phyloP scores from a whole-genome alignment of 2,113 vertebrate genomes.

The Microcebus tavaratra region DNA sequence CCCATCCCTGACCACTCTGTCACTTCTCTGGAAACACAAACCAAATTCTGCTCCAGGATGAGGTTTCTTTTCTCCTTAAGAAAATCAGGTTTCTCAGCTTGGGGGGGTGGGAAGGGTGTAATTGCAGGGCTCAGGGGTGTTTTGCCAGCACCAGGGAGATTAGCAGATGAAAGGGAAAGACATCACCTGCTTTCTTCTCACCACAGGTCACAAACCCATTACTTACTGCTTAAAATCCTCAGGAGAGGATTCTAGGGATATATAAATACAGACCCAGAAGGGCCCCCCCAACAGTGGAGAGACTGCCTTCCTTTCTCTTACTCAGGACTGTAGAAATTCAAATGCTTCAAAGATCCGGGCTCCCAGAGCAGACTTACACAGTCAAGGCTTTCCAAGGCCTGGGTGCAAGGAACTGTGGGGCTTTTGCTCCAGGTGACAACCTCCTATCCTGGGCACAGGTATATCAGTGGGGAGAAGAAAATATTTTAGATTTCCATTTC shows the following conservation, averaged over 20 bases:
- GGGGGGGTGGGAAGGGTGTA: background rate
- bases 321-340: background rate
- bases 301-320: background rate
- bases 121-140: conserved; percentile 20
- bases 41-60: background rate
- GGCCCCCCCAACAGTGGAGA: background rate
- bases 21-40: background rate
- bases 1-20: background rate
- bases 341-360: background rate
- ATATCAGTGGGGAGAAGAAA: background rate
- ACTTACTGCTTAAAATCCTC: conserved; percentile 43
- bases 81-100: conserved; percentile 29
- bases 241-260: background rate
- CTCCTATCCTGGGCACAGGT: background rate
- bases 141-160: background rate
- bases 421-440: background rate
- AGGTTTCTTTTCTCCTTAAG: conserved; percentile 52
- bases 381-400: background rate
- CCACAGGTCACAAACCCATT: conserved; percentile 43
- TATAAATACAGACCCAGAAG: background rate
- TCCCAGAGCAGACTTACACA: background rate
- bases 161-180: conserved; percentile 71
- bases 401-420: accelerated
- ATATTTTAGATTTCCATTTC: background rate
- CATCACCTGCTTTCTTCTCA: conserved; percentile 57